Percentiles rank a stretch among this genome's conserved stretches.
These are phyloP conservation scores for Lacanobia oleracea DNA, from an alignment of 2,888 invertebrate species.

Conservation along the genomic window DNA sequence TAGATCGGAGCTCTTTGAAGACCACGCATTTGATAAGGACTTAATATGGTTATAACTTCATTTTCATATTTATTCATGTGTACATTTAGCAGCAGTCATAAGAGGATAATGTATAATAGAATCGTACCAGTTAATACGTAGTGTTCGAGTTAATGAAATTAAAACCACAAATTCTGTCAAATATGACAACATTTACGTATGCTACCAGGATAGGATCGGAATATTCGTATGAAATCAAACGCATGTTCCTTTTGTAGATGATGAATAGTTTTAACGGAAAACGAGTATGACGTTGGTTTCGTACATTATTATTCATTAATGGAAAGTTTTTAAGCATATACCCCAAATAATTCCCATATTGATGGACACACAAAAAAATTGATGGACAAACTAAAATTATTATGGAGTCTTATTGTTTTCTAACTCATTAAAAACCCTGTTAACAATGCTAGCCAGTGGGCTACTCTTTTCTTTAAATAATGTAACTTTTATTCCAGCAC, in stretches of 20 bases:
- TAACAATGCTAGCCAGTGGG: no score
- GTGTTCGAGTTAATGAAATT: not conserved
- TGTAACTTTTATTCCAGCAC: no score
- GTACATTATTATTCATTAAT: not conserved
- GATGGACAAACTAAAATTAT: no score
- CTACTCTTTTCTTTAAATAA: no score
- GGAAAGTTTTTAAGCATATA: not conserved
- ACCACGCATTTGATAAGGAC: conserved; percentile 45
- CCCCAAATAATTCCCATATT: not conserved
- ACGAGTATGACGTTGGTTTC: not conserved
- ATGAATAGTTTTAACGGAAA: not conserved
- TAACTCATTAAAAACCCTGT: no score
- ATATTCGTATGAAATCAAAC: not conserved
- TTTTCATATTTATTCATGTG: conserved; percentile 15
- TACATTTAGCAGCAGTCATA: not conserved
- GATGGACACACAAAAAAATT: no score
- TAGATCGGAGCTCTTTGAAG: conserved; percentile 40
- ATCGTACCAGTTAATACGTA: not conserved
- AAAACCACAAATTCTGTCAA: not conserved
- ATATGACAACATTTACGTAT: not conserved
- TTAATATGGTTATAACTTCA: conserved; percentile 11
- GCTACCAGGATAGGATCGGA: not conserved
- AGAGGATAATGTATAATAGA: conserved; percentile 3
- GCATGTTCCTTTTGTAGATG: not conserved
- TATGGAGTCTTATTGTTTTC: no score